phyloP scores from a whole-genome alignment of 2,888 invertebrate species.

The Saturnia pavonia region DNA sequence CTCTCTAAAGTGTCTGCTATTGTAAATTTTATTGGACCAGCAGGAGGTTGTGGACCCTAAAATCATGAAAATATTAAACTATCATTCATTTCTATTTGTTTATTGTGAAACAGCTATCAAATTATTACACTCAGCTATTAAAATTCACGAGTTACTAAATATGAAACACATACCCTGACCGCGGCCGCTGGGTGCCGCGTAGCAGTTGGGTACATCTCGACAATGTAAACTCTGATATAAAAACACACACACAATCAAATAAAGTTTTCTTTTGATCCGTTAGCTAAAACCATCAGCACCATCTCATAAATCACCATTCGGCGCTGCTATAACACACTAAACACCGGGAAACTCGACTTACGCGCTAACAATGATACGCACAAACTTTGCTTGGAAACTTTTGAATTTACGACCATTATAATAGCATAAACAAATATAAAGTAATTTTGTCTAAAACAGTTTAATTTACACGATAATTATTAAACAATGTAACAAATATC shows the following conservation, averaged over 20 bases:
- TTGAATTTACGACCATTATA: slow-evolving; percentile 74
- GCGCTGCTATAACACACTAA: slow-evolving; percentile 70
- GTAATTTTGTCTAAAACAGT: slow-evolving; percentile 39
- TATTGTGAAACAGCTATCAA: neutral
- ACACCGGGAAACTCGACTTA: slow-evolving; percentile 63
- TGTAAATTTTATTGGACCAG: slow-evolving; percentile 96
- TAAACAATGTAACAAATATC: slow-evolving; percentile 36
- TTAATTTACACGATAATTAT: slow-evolving; percentile 37
- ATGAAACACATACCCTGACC: slow-evolving; percentile 82
- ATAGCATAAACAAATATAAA: slow-evolving; percentile 53
- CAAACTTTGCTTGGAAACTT: slow-evolving; percentile 76
- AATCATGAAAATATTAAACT: slow-evolving; percentile 25
- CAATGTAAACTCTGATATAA: slow-evolving; percentile 36
- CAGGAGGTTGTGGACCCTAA: slow-evolving; percentile 92
- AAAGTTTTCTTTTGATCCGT: slow-evolving; percentile 64
- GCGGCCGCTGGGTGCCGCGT: slow-evolving; percentile 89
- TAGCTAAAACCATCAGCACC: slow-evolving; percentile 60
- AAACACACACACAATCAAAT: slow-evolving; percentile 56
- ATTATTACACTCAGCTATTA: neutral
- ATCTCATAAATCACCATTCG: slow-evolving; percentile 58
- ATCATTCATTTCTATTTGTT: slow-evolving; percentile 20
- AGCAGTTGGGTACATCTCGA: slow-evolving; percentile 87
- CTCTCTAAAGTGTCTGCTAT: slow-evolving; percentile 96
- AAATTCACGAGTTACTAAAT: neutral
- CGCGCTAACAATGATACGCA: slow-evolving; percentile 77